Evolutionary conservation across 2,797 vertebrate genomes (phyloP), one percentile per base, ranked within the genome.

Genomic region (Sarcoramphus papa): DNA sequence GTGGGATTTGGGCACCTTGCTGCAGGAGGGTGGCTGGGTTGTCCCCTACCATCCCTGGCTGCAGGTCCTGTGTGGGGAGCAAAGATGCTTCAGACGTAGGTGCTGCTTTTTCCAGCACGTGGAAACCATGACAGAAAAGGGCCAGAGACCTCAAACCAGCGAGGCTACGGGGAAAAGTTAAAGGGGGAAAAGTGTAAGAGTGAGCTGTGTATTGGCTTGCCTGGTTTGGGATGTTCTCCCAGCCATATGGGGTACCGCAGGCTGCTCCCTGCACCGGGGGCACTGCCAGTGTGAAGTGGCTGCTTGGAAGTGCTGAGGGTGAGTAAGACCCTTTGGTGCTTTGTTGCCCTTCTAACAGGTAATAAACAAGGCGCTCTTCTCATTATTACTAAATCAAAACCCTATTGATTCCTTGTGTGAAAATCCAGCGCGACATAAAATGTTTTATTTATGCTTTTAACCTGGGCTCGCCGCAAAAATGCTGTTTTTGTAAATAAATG

Each of bases 381-480:
- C 84, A 70, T 95, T 93, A 93, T 94, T 92, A 70, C 87, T 93
- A 85, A 95, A 95, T 96, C 91, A 96, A 95, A 96, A 56, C 62
- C 60, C 59, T 92, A 64, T 93, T 70, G 94, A 96, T 90, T 88
- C 50, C 35, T 91, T 40, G n/a, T 73, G 63, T 96, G 90, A 93
- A 97, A 95, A 96, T 90, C 48, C 54, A 54, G 54, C 1, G 5
- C 2, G 6, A 76, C 79, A 54, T 86, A 82, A 88, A 93, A 94
- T 84, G 60, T 81, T 97, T 95, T 94, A 91, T 95, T 92, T 92
- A 86, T 86, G 76, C 73, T 90, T 92, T 92, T 85, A 91, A 91
- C 73, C 17, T 0, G 0, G 17, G 35, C 79, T 88, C 2, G 0
- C 77, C 9, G 7, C 78, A 93, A 86, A 81, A 92, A 67, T 37